phyloP scores from a whole-genome alignment of 2,888 invertebrate species.

The Trisateles emortualis region DNA sequence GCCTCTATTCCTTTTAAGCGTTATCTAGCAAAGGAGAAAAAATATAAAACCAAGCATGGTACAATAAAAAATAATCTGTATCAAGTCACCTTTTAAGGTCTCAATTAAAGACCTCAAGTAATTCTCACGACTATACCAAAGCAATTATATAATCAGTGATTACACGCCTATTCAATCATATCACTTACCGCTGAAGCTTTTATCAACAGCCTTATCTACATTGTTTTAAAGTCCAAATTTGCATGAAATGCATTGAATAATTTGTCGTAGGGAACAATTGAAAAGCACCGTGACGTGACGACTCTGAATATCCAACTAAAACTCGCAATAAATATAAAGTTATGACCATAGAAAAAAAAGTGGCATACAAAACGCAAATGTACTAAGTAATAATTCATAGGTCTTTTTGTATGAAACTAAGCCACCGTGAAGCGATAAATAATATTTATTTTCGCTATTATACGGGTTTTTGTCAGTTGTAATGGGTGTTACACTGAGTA shows the following conservation, averaged over 20 bases:
- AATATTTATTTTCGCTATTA: conserved; percentile 87
- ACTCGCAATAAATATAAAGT: conserved; percentile 84
- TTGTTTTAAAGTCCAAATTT: conserved; percentile 43
- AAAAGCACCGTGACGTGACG: conserved; percentile 77
- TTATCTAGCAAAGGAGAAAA: too few relatives aligned
- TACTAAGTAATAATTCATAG: conserved; percentile 84
- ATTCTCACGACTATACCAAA: conserved; percentile 37
- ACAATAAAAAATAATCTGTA: too few relatives aligned
- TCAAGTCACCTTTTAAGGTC: conserved; percentile 21
- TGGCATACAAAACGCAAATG: conserved; percentile 79
- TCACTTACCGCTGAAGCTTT: conserved; percentile 7
- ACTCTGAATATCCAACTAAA: conserved; percentile 82
- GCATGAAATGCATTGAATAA: conserved; percentile 37
- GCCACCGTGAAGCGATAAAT: conserved; percentile 87
- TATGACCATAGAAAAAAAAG: conserved; percentile 81
- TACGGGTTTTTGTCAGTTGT: conserved; percentile 85
- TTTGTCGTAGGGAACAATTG: conserved; percentile 66
- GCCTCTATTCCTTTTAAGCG: too few relatives aligned
- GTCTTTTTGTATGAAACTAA: conserved; percentile 84
- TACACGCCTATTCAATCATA: conserved; percentile 58
- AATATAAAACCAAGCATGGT: too few relatives aligned
- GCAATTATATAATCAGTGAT: conserved; percentile 50
- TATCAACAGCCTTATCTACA: conserved; percentile 7
- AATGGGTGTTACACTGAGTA: conserved; percentile 69
- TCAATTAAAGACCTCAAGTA: conserved; percentile 27